Evolutionary conservation across 2,797 vertebrate genomes (phyloP).

Genomic region (Clarias platycephalus): DNA sequence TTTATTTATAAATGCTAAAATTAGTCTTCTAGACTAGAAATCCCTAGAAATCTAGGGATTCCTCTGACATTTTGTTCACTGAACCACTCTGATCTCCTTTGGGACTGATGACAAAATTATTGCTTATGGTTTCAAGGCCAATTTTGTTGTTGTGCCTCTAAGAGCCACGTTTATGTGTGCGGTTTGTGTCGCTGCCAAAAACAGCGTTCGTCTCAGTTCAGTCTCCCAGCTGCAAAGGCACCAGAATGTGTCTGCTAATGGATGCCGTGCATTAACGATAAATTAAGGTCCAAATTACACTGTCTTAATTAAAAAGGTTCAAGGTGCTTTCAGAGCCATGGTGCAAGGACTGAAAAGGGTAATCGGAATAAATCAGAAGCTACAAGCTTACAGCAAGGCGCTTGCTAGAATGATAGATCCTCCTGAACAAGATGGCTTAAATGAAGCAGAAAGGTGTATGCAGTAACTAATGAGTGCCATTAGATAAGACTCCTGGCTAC

Average conservation of each 20-base stretch:
- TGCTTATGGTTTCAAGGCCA: conserved; percentile 4
- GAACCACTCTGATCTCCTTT: background rate
- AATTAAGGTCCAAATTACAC: conserved; percentile 75
- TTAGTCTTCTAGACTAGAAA: background rate
- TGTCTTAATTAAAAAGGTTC: conserved; percentile 77
- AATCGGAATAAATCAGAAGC: conserved; percentile 59
- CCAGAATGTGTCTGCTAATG: conserved; percentile 48
- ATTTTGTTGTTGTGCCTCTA: conserved; percentile 11
- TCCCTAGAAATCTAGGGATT: background rate
- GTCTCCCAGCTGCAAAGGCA: conserved; percentile 19
- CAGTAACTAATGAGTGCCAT: conserved; percentile 75
- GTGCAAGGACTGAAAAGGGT: conserved; percentile 60
- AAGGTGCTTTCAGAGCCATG: conserved; percentile 65
- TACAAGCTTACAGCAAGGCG: conserved; percentile 59
- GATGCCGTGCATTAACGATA: conserved; percentile 62
- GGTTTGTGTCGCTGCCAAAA: conserved; percentile 50
- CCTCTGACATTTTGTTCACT: background rate
- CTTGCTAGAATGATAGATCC: conserved; percentile 67
- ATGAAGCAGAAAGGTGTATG: conserved; percentile 77
- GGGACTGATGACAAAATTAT: background rate
- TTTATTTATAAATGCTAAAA: background rate
- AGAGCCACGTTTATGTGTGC: conserved; percentile 61
- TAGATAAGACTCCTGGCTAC: conserved; percentile 55
- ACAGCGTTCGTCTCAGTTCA: background rate
- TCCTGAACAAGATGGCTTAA: conserved; percentile 70